Conservation (phyloP, 2,888 invertebrate species). For the Timema podura region DNA sequence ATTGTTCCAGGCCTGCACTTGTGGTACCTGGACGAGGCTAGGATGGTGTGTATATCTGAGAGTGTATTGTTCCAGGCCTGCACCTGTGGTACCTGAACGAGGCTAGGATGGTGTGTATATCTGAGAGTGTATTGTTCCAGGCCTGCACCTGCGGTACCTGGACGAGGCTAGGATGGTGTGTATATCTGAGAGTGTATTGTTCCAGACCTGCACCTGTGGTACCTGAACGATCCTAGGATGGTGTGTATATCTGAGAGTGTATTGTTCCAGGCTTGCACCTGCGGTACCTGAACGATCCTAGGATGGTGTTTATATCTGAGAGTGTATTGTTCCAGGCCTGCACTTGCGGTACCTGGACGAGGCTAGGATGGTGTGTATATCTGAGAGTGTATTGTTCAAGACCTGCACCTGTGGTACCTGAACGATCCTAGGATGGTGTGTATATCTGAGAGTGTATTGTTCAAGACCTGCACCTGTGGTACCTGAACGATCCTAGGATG, state of each 20-base stretch:
- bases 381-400: constrained; percentile 45
- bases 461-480: constrained; percentile 78
- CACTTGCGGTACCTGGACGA: constrained; percentile 73
- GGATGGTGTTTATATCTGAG: too few species aligned
- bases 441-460: too few species aligned
- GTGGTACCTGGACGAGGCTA: constrained; percentile 62
- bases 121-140: constrained; percentile 45
- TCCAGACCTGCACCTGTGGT: constrained; percentile 78
- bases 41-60: too few species aligned
- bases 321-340: constrained; percentile 56
- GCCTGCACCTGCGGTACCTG: constrained; percentile 83
- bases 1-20: constrained; percentile 67
- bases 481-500: constrained; percentile 52
- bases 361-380: constrained; percentile 39
- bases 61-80: constrained; percentile 56
- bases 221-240: constrained; percentile 52
- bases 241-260: too few species aligned
- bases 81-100: constrained; percentile 73
- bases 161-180: constrained; percentile 38
- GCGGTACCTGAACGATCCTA: constrained; percentile 62
- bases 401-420: constrained; percentile 83
- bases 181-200: too few species aligned
- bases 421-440: constrained; percentile 38
- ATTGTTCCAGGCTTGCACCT: constrained; percentile 67
- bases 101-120: constrained; percentile 39